Percentiles rank a stretch among this genome's conserved stretches.
phyloP scores from a whole-genome alignment of 1,140 invertebrate genomes.

The Lutraria rhynchaena region DNA sequence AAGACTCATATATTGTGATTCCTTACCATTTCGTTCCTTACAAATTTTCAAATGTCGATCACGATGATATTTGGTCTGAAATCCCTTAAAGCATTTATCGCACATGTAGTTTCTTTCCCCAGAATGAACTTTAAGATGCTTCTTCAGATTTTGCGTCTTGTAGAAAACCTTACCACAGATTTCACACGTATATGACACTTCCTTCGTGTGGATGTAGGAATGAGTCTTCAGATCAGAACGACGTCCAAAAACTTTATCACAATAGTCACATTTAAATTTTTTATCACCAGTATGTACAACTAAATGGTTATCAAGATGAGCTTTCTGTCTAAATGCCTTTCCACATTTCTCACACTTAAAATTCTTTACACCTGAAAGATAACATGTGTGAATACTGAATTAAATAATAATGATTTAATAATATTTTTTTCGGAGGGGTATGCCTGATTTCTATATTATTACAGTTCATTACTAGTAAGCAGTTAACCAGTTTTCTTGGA shows the following conservation, averaged over 20 bases:
- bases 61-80: constrained; percentile 70
- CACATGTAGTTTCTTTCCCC: constrained; percentile 83
- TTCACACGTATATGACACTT: constrained; percentile 59
- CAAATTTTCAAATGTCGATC: constrained; percentile 68
- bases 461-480: too few relatives aligned
- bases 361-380: constrained; percentile 75
- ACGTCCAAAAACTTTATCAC: constrained; percentile 77
- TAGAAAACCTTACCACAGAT: constrained; percentile 67
- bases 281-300: constrained; percentile 83
- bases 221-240: constrained; percentile 66
- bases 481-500: too few relatives aligned
- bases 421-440: too few relatives aligned
- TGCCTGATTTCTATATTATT: too few relatives aligned
- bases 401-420: background rate
- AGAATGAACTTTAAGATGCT: constrained; percentile 83
- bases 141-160: constrained; percentile 79
- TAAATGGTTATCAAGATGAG: constrained; percentile 83
- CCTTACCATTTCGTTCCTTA: constrained; percentile 59
- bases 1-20: constrained; percentile 47
- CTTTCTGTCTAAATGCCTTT: constrained; percentile 84
- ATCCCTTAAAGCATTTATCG: constrained; percentile 81
- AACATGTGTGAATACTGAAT: background rate
- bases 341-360: constrained; percentile 84
- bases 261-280: constrained; percentile 83
- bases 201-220: constrained; percentile 68